Evolutionary conservation across 2,797 vertebrate genomes (phyloP), one percentile per base, ranked within the genome.

Genomic region (Taeniopygia guttata): DNA sequence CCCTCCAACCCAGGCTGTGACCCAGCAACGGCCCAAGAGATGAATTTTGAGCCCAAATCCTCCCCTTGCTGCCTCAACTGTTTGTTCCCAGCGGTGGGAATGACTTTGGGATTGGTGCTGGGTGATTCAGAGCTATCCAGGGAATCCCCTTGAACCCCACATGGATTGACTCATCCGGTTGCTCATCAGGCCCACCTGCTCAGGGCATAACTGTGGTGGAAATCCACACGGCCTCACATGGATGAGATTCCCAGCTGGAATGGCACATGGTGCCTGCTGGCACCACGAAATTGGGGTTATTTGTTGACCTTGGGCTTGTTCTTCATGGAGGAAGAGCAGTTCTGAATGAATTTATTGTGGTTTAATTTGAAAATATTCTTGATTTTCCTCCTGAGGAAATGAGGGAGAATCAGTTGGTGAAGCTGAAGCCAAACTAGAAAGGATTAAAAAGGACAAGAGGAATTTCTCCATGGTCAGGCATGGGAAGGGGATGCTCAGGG

Each of bases 171-270:
- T 97, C 96, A 97, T 68, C 75, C 84, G 5, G 0, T 88, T 66
- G 70, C 66, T 93, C 90, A 88, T 87, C 21, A 0, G 5, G 58
- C 68, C 97, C 97, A 97, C 97, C 98, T 98, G 97, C 96, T 93
- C 49, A 48, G 54, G 63, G 51, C 95, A 87, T 89, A 90, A 10
- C 91, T 96, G 84, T 76, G 96, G 94, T 83, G 36, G 16, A 67
- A 79, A 78, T 40, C 84, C 75, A 87, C 88, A 56, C 43, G 78
- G 4, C 87, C 81, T 69, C 10, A 36, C 63, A 56, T 58, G 87
- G 75, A 36, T 87, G 69, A 78, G 70, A 60, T 34, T 81, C 76
- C 68, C 77, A 94, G 66, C 64, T 85, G 89, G 89, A 43, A 23
- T 74, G 73, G 87, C 75, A 95, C 27, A 32, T 79, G 78, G 10